phyloP scores from a whole-genome alignment of 2,797 vertebrate species.

The Typhlichthys subterraneus region DNA sequence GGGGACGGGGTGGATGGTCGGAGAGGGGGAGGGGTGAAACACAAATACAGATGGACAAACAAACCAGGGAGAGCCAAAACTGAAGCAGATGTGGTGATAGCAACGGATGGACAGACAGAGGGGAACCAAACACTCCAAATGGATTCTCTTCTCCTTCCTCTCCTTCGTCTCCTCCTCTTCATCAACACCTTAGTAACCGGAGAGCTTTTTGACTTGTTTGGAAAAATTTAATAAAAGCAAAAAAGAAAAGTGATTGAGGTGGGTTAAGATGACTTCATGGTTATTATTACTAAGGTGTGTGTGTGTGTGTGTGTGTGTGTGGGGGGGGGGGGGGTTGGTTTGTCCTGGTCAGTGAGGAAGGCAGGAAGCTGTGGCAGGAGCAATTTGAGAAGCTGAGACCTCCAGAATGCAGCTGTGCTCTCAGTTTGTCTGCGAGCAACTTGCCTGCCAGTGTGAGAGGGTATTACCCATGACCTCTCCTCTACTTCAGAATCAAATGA shows the following conservation, averaged over 20 bases:
- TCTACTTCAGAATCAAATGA: constrained; percentile 50
- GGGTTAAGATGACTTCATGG: constrained; percentile 75
- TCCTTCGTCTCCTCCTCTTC: constrained; percentile 2
- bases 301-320: no score
- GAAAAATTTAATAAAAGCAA: constrained; percentile 46
- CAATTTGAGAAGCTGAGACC: constrained; percentile 78
- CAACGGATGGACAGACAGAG: constrained; percentile 48
- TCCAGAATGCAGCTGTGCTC: constrained; percentile 73
- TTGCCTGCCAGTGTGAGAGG: constrained; percentile 63
- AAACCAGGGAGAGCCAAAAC: constrained; percentile 69
- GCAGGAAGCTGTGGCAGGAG: constrained; percentile 77
- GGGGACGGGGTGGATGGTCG: constrained; percentile 32
- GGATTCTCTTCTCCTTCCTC: constrained; percentile 13
- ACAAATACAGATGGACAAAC: constrained; percentile 78
- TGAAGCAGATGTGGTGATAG: constrained; percentile 77
- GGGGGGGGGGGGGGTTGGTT: constrained; percentile 57
- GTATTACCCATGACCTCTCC: constrained; percentile 68
- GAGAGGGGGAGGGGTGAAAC: constrained; percentile 47
- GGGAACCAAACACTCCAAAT: constrained; percentile 21
- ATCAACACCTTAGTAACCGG: constrained; percentile 70
- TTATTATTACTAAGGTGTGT: constrained; percentile 58
- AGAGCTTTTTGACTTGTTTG: constrained; percentile 31
- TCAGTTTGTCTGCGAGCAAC: constrained; percentile 57
- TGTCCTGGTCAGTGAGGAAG: constrained; percentile 54
- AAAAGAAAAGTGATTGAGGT: constrained; percentile 44